Conservation (phyloP, 2,888 invertebrate genomes). For the Hemaris fuciformis region DNA sequence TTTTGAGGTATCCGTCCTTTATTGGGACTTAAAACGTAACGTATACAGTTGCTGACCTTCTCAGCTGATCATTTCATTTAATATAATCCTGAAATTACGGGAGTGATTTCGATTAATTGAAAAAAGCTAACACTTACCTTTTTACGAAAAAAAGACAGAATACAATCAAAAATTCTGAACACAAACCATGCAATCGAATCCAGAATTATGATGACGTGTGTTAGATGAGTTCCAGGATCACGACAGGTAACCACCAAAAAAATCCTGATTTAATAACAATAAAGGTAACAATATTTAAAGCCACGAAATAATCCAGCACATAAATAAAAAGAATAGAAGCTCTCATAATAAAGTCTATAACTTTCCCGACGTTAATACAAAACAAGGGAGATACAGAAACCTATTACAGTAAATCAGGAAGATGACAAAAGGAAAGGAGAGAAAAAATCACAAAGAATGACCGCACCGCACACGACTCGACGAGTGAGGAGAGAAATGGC, state of each 20-base stretch:
- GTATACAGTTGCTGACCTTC: too few species aligned
- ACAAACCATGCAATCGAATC: too few species aligned
- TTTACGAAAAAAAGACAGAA: too few species aligned
- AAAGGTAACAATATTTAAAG: background rate
- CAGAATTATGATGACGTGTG: too few species aligned
- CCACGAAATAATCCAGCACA: background rate
- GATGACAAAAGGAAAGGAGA: constrained; percentile 40
- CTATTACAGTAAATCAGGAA: constrained; percentile 59
- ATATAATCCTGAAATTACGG: too few species aligned
- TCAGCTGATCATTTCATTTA: too few species aligned
- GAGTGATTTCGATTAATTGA: too few species aligned
- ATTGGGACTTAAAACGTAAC: too few species aligned
- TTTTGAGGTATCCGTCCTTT: too few species aligned
- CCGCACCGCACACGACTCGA: constrained; percentile 55
- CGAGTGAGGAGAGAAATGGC: constrained; percentile 62
- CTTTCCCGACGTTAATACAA: constrained; percentile 9
- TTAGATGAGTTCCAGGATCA: too few species aligned
- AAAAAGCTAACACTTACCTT: too few species aligned
- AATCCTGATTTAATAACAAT: background rate
- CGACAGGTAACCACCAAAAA: background rate
- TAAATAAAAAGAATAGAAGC: constrained; percentile 11
- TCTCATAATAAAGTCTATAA: constrained; percentile 8
- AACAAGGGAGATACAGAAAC: constrained; percentile 18
- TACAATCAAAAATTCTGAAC: too few species aligned
- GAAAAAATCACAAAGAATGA: constrained; percentile 49